Conservation (phyloP, 2,797 vertebrate genomes). For the Centropyge bicolor region DNA sequence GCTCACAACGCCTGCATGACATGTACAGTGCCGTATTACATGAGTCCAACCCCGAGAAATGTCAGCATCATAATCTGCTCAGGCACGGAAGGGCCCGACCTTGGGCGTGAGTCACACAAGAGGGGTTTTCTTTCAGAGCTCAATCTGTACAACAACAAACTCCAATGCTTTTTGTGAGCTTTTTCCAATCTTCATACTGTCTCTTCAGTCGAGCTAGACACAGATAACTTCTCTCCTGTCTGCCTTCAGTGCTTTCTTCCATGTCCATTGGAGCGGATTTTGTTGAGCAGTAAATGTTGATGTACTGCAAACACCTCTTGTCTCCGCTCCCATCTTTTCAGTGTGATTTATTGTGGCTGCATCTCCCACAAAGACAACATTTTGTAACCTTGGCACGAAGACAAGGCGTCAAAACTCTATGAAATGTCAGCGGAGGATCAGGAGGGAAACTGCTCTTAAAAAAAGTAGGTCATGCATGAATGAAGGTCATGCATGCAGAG, state of each 20-base stretch:
- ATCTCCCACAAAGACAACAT: not conserved
- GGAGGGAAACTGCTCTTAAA: not conserved
- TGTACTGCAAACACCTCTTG: slow-evolving; percentile 7
- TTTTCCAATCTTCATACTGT: slow-evolving; percentile 10
- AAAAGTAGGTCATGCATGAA: not conserved
- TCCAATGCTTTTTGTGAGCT: not conserved
- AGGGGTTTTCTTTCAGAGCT: slow-evolving; percentile 19
- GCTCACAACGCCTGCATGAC: slow-evolving; percentile 22
- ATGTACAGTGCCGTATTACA: slow-evolving; percentile 17
- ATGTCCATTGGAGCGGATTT: not conserved
- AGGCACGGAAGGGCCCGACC: slow-evolving; percentile 22
- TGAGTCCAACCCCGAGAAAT: slow-evolving; percentile 37
- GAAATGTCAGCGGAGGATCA: not conserved
- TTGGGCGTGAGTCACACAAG: slow-evolving; percentile 22
- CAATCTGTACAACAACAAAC: slow-evolving; percentile 26
- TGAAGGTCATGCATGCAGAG: not conserved
- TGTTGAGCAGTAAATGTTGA: not conserved
- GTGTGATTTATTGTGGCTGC: not conserved
- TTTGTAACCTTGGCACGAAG: not conserved
- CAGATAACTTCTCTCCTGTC: not conserved
- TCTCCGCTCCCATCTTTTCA: slow-evolving; percentile 22
- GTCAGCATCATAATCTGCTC: slow-evolving; percentile 24
- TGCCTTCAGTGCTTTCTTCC: not conserved
- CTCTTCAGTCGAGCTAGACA: not conserved
- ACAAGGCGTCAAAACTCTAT: not conserved